phyloP scores from a whole-genome alignment of 2,113 vertebrate species.

The Pteruthius melanotis region DNA sequence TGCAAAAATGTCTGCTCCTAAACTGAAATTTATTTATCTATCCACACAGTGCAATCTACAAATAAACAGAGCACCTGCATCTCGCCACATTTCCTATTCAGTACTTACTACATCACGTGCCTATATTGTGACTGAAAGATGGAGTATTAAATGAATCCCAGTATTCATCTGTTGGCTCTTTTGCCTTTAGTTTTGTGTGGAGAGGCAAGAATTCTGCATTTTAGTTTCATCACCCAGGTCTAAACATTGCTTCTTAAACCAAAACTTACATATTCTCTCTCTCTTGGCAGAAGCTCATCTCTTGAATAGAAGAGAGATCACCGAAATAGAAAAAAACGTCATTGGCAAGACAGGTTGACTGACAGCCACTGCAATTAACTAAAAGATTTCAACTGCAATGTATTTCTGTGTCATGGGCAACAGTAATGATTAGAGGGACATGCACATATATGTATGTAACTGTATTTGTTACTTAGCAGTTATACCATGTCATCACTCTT shows the following conservation, averaged over 20 bases:
- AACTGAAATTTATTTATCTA: not conserved
- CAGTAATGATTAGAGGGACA: not conserved
- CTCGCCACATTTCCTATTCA: not conserved
- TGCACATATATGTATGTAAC: not conserved
- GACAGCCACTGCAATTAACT: conserved; percentile 18
- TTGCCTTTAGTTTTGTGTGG: not conserved
- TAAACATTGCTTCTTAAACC: not conserved
- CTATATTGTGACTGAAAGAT: not conserved
- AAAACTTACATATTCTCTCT: not conserved
- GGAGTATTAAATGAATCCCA: not conserved
- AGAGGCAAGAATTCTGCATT: not conserved
- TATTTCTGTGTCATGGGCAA: not conserved
- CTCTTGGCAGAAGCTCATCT: not conserved
- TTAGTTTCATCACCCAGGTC: not conserved
- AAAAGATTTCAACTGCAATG: not conserved
- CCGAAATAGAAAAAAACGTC: not conserved
- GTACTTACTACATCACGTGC: not conserved
- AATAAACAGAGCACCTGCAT: not conserved
- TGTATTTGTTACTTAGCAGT: not conserved
- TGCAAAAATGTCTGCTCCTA: not conserved
- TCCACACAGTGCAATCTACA: not conserved
- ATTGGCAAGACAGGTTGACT: not conserved
- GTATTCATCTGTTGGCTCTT: not conserved
- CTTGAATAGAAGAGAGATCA: not conserved
- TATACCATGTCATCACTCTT: not conserved